phyloP scores from a whole-genome alignment of 2,113 vertebrate species.

The Gallinago jamesoni region DNA sequence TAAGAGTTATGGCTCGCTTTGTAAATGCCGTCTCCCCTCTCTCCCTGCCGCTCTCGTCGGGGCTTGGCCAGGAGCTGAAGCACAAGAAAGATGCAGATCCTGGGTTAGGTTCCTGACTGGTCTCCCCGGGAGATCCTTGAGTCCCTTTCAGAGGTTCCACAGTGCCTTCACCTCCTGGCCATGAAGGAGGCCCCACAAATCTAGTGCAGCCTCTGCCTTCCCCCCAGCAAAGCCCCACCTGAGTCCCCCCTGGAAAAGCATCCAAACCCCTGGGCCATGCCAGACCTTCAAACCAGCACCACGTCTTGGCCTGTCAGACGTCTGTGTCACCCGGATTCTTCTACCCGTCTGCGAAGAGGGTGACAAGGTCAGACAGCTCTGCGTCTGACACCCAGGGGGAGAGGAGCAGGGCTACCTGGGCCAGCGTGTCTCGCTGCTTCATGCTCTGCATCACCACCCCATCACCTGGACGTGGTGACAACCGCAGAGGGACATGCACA shows the following conservation, averaged over 20 bases:
- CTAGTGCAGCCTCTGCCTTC: not conserved
- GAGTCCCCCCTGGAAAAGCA: fast-evolving
- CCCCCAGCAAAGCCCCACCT: not conserved
- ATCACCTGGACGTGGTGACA: fast-evolving
- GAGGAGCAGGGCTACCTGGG: not conserved
- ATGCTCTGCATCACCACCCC: not conserved
- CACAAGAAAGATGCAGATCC: not conserved
- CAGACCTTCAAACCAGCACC: fast-evolving
- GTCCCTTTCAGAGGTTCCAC: not conserved
- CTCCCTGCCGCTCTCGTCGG: not conserved
- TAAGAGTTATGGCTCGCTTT: not conserved
- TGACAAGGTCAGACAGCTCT: not conserved
- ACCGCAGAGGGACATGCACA: fast-evolving
- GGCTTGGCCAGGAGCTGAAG: not conserved
- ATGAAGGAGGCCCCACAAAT: fast-evolving
- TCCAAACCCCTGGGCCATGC: fast-evolving
- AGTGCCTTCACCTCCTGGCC: not conserved
- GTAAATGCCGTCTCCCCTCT: not conserved
- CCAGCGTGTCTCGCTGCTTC: fast-evolving
- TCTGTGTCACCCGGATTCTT: not conserved
- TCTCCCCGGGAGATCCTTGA: not conserved
- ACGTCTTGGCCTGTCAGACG: fast-evolving
- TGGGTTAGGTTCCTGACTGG: not conserved
- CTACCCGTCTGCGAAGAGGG: fast-evolving
- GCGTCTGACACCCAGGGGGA: not conserved